Percentiles rank a stretch among this genome's conserved stretches.
Conservation (phyloP, 2,888 invertebrate species). For the Cantharis nigra region DNA sequence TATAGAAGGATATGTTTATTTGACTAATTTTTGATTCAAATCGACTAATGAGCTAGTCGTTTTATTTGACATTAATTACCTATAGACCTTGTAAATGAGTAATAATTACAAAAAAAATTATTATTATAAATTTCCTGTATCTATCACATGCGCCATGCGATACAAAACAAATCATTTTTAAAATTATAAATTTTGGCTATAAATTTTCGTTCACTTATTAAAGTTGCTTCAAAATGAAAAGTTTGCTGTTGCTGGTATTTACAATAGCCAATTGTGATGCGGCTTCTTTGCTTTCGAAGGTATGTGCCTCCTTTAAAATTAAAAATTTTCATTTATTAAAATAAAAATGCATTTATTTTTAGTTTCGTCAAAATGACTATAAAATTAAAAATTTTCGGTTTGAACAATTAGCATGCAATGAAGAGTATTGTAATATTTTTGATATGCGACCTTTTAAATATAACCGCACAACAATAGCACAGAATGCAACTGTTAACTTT, state of each 20-base stretch:
- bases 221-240: neutral
- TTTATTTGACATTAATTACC: neutral
- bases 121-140: neutral
- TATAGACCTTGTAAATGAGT: neutral
- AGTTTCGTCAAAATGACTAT: neutral
- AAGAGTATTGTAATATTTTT: neutral
- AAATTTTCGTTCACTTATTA: neutral
- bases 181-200: neutral
- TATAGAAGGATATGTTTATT: no score
- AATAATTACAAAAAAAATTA: neutral
- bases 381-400: neutral
- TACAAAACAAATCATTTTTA: neutral
- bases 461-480: neutral
- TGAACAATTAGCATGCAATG: neutral
- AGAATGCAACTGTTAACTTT: neutral
- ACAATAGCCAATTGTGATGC: neutral
- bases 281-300: neutral
- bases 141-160: neutral
- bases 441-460: neutral
- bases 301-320: neutral
- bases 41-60: neutral
- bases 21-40: neutral
- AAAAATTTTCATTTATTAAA: neutral
- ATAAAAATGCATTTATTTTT: neutral
- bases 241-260: neutral